These are phyloP conservation scores for Chaenocephalus aceratus DNA, from an alignment of 2,113 vertebrate species.

Conservation along the genomic window DNA sequence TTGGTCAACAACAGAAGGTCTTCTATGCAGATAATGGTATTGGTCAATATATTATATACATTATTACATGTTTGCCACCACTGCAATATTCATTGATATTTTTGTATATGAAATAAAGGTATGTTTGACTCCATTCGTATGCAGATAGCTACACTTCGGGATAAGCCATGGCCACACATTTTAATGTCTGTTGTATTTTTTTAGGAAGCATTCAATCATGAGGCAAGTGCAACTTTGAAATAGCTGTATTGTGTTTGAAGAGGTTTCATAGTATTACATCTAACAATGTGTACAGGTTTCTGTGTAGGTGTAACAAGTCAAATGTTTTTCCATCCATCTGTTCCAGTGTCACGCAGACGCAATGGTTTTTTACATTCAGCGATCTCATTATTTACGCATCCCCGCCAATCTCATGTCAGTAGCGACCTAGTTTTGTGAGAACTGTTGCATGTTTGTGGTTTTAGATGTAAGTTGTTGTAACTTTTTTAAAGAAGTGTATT, in stretches of 20 bases:
- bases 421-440: slow-evolving; percentile 46
- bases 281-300: background rate
- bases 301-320: slow-evolving; percentile 15
- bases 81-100: background rate
- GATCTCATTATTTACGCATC: slow-evolving; percentile 5
- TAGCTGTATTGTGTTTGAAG: background rate
- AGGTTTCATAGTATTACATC: background rate
- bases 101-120: background rate
- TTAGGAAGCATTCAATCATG: too few relatives aligned
- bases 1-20: background rate
- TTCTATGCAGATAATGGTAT: background rate
- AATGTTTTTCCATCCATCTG: background rate
- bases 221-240: background rate
- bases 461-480: slow-evolving; percentile 48
- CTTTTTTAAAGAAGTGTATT: background rate
- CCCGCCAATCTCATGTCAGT: slow-evolving; percentile 4
- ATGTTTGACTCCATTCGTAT: background rate
- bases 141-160: background rate
- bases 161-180: background rate
- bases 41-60: background rate
- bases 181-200: background rate
- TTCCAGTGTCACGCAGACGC: background rate
- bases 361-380: slow-evolving; percentile 1
- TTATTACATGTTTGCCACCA: background rate
- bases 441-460: slow-evolving; percentile 55